Evolutionary conservation across 2,888 invertebrate genomes (phyloP).

Genomic region (Mesorhabditis sp.): DNA sequence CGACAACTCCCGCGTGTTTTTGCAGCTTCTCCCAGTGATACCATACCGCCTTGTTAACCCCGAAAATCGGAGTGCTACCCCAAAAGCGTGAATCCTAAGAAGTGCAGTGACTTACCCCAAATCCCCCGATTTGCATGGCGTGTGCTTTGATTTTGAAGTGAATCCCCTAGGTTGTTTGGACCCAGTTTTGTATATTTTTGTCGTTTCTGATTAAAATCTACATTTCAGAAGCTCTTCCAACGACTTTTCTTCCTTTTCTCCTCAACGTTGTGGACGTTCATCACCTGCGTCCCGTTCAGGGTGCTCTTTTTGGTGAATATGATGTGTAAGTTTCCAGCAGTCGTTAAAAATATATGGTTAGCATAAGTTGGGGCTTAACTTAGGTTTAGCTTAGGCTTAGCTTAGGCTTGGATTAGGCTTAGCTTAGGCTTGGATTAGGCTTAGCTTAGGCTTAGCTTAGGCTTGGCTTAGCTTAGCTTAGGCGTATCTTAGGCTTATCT

Average conservation of each 20-base stretch:
- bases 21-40: no score
- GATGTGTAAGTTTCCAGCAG: slow-evolving; percentile 22
- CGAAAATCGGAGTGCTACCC: no score
- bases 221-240: slow-evolving; percentile 50
- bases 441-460: neutral
- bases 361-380: neutral
- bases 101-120: no score
- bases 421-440: neutral
- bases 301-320: slow-evolving; percentile 41
- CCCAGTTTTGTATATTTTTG: neutral
- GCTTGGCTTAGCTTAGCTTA: neutral
- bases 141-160: no score
- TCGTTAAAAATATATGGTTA: neutral
- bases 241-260: slow-evolving; percentile 56
- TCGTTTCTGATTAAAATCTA: neutral
- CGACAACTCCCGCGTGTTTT: no score
- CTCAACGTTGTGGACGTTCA: slow-evolving; percentile 55
- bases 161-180: neutral
- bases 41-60: no score
- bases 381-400: neutral
- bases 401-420: neutral
- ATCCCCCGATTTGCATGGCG: no score
- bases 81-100: no score
- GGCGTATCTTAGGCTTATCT: no score
- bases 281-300: slow-evolving; percentile 54